A percentile compares a stretch with the other conserved stretches of the same genome.
These are phyloP conservation scores for Nesogale talazaci DNA, from an alignment of 2,113 vertebrate genomes.

Conservation along the genomic window DNA sequence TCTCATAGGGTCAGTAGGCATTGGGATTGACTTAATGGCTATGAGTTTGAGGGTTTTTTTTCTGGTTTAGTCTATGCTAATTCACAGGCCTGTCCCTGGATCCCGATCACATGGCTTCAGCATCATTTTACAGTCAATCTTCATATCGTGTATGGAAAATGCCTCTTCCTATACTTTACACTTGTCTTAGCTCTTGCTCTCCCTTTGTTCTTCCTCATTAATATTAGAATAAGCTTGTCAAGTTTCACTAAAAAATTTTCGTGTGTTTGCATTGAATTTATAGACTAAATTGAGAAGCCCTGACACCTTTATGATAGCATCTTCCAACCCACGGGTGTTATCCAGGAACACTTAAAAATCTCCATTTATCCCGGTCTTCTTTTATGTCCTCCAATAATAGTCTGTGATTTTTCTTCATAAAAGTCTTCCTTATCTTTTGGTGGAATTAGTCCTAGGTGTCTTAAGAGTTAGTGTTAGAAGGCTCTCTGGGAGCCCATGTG, in stretches of 20 bases:
- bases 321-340: conserved; percentile 48
- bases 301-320: conserved; percentile 54
- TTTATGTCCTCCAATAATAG: conserved; percentile 61
- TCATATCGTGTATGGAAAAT: background rate
- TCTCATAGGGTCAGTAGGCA: too few species aligned
- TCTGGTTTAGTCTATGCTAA: background rate
- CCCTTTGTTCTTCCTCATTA: conserved; percentile 28
- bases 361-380: conserved; percentile 59
- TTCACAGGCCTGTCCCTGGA: background rate
- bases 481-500: too few species aligned
- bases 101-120: background rate
- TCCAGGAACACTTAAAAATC: conserved; percentile 47
- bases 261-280: conserved; percentile 60
- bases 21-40: too few species aligned
- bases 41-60: background rate
- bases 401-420: conserved; percentile 58
- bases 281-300: conserved; percentile 54
- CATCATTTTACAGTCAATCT: background rate
- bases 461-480: background rate
- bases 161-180: background rate
- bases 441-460: conserved; percentile 56
- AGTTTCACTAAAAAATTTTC: conserved; percentile 30
- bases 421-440: conserved; percentile 14
- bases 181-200: background rate
- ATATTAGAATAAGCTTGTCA: conserved; percentile 57